Evolutionary conservation across 1,140 invertebrate genomes (phyloP).

Genomic region (Cyclina sinensis): DNA sequence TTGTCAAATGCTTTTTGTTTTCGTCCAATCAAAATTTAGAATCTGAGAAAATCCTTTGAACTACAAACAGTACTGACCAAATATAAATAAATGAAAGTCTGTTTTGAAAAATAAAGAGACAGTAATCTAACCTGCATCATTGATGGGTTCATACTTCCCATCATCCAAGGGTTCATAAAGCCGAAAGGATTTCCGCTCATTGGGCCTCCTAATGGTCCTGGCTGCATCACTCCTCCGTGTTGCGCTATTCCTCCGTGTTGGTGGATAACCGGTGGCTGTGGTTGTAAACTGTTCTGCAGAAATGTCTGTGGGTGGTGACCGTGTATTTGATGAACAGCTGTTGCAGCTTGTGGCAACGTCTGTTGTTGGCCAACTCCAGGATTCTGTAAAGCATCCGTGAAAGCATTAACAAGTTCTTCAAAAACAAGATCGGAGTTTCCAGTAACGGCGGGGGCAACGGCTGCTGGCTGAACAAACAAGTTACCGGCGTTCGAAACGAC

Average conservation of each 20-base stretch:
- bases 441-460: neutral
- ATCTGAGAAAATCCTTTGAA: no score
- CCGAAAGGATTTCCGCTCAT: neutral
- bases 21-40: no score
- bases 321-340: neutral
- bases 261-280: neutral
- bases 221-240: neutral
- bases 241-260: neutral
- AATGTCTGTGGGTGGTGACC: neutral
- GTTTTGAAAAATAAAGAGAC: no score
- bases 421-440: neutral
- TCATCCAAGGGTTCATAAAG: slow-evolving; percentile 32
- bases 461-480: neutral
- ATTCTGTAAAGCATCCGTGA: slow-evolving; percentile 6
- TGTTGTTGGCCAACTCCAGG: neutral
- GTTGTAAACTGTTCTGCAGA: neutral
- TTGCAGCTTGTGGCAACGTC: neutral
- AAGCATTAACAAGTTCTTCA: slow-evolving; percentile 23
- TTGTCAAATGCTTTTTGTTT: no score
- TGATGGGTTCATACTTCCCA: slow-evolving; percentile 6
- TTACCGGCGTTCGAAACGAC: neutral
- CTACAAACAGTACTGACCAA: no score
- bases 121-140: slow-evolving; percentile 41
- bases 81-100: no score
- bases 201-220: neutral